phyloP scores from a whole-genome alignment of 2,888 invertebrate species.

The Nebria brevicollis region DNA sequence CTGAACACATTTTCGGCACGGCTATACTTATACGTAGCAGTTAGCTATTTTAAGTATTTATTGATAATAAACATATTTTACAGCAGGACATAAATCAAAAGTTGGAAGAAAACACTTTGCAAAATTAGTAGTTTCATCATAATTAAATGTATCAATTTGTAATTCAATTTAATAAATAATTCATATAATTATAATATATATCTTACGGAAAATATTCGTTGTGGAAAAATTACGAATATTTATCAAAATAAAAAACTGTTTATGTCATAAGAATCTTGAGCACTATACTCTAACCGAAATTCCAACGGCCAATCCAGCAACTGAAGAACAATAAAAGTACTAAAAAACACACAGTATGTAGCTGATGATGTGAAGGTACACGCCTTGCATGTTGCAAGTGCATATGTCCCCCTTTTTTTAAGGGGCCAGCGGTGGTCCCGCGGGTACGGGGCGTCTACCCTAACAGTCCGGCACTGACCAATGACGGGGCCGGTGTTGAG shows the following conservation, averaged over 20 bases:
- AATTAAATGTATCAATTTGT: not conserved
- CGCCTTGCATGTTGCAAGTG: conserved; percentile 4
- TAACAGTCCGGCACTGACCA: conserved; percentile 21
- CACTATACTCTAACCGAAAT: too few species aligned
- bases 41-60: not conserved
- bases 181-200: too few species aligned
- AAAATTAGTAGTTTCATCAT: too few species aligned
- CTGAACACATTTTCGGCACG: not conserved
- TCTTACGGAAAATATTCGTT: too few species aligned
- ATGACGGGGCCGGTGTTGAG: conserved; percentile 18
- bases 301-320: not conserved
- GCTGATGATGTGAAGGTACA: not conserved
- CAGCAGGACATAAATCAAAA: too few species aligned
- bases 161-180: too few species aligned
- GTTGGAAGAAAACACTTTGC: too few species aligned
- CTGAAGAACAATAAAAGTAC: not conserved
- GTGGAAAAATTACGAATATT: too few species aligned
- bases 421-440: conserved; percentile 5
- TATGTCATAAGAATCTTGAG: too few species aligned
- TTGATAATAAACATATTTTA: not conserved
- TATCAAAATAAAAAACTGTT: too few species aligned
- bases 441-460: conserved; percentile 21
- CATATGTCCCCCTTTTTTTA: not conserved
- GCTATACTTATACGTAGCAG: not conserved
- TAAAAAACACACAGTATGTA: not conserved